These are phyloP conservation scores for Atopsyche davidsoni DNA, from an alignment of 1,140 invertebrate genomes.

Conservation along the genomic window DNA sequence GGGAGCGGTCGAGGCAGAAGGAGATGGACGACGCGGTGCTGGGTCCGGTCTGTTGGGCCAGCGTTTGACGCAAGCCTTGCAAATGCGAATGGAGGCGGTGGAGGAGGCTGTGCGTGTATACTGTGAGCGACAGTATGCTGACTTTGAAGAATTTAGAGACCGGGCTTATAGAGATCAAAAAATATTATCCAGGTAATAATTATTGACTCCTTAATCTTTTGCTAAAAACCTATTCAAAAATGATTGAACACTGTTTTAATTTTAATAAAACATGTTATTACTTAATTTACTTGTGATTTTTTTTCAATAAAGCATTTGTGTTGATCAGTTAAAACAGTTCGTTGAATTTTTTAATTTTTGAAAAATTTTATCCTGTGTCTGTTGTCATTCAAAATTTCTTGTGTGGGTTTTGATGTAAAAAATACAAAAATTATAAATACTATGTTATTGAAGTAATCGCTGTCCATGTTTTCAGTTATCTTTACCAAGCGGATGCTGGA, in stretches of 20 bases:
- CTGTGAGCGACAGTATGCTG: slow-evolving; percentile 45
- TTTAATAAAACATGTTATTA: neutral
- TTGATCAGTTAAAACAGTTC: no score
- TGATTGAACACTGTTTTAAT: no score
- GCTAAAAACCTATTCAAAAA: no score
- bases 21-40: slow-evolving; percentile 23
- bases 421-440: no score
- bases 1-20: slow-evolving; percentile 36
- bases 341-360: no score
- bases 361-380: no score
- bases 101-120: slow-evolving; percentile 45
- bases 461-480: slow-evolving; percentile 12
- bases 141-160: slow-evolving; percentile 45
- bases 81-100: slow-evolving; percentile 40
- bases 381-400: no score
- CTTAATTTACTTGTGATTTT: neutral
- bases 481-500: slow-evolving; percentile 7
- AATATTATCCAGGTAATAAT: slow-evolving; percentile 45
- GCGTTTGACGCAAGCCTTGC: slow-evolving; percentile 37
- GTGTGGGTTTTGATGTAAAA: no score
- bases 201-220: no score
- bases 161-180: slow-evolving; percentile 46
- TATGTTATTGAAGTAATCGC: neutral
- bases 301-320: no score
- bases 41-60: slow-evolving; percentile 39